A percentile compares a stretch with the other conserved stretches of the same genome.
Evolutionary conservation across 2,113 vertebrate genomes (phyloP).

Genomic region (Aplodontia rufa): DNA sequence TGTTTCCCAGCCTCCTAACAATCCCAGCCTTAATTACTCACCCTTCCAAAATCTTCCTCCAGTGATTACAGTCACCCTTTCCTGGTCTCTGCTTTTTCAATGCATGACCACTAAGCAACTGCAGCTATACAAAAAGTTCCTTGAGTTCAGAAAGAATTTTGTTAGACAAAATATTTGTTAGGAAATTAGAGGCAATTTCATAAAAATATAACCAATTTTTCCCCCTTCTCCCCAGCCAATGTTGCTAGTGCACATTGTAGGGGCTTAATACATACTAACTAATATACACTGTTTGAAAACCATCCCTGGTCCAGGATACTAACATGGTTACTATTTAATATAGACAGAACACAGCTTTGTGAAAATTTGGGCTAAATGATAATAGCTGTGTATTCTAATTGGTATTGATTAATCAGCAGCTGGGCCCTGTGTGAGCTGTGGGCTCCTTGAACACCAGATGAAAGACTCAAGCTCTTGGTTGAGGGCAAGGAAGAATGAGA

Average conservation of each 20-base stretch:
- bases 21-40: background rate
- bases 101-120: background rate
- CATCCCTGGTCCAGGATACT: background rate
- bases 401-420: slow-evolving; percentile 35
- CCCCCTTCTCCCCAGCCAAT: background rate
- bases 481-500: background rate
- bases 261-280: background rate
- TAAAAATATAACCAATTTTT: slow-evolving; percentile 8
- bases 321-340: background rate
- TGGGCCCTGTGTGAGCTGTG: background rate
- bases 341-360: background rate
- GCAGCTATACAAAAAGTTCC: background rate
- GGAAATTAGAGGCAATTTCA: background rate
- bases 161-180: background rate
- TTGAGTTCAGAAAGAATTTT: background rate
- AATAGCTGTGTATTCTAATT: slow-evolving; percentile 25
- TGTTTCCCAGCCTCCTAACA: background rate
- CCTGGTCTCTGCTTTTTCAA: background rate
- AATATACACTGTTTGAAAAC: background rate
- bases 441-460: background rate
- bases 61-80: background rate
- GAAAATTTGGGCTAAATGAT: background rate
- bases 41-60: background rate
- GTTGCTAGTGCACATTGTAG: background rate
- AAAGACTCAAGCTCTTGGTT: background rate